Evolutionary conservation across 2,113 vertebrate genomes (phyloP).

Genomic region (Tympanuchus pallidicinctus): DNA sequence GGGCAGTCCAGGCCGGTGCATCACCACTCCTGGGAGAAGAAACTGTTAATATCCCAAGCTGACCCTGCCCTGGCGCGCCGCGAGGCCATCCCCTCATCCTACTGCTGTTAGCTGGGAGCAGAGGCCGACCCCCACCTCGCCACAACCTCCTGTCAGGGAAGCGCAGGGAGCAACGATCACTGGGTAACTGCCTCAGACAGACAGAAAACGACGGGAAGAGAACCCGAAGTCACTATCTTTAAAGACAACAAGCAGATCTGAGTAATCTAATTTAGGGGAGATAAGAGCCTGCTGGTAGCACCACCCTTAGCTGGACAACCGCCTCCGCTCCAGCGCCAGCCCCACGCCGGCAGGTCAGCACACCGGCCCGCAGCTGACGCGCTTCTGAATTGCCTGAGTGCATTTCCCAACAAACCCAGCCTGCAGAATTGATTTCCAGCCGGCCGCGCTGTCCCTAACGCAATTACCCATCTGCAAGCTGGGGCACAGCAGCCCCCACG

Average conservation of each 20-base stretch:
- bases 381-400: conserved; percentile 84
- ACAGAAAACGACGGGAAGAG: conserved; percentile 64
- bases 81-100: no score
- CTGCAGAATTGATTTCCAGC: conserved; percentile 85
- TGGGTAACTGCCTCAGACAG: conserved; percentile 80
- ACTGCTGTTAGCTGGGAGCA: no score
- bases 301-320: conserved; percentile 87
- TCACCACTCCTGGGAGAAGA: no score
- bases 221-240: conserved; percentile 81
- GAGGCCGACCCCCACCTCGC: no score
- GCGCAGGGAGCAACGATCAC: conserved; percentile 66
- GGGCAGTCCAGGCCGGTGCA: no score
- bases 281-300: conserved; percentile 85
- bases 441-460: conserved; percentile 80
- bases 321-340: conserved; percentile 86
- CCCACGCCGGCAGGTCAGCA: conserved; percentile 83
- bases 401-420: conserved; percentile 81
- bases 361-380: conserved; percentile 81
- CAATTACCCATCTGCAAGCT: conserved; percentile 82
- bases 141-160: no score
- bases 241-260: conserved; percentile 87
- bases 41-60: no score
- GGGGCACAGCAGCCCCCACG: conserved; percentile 66
- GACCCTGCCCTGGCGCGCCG: no score
- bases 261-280: conserved; percentile 88